Percentiles rank a stretch among this genome's conserved stretches.
phyloP scores from a whole-genome alignment of 2,113 vertebrate species.

The Typhlomys cinereus region DNA sequence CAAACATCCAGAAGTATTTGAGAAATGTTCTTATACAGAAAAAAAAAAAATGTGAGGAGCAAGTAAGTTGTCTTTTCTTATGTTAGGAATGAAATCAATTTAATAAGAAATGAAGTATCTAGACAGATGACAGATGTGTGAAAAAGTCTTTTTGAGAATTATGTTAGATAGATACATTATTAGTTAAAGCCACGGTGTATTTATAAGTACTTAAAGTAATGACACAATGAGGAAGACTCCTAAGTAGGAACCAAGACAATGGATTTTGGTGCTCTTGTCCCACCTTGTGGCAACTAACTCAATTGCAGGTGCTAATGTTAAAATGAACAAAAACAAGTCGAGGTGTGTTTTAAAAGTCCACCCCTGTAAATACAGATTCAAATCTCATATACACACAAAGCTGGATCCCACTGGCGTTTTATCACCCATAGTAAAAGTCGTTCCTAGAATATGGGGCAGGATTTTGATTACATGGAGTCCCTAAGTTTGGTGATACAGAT shows the following conservation, averaged over 20 bases:
- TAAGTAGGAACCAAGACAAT: background rate
- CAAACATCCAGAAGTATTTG: background rate
- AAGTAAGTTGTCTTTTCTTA: background rate
- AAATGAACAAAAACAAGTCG: background rate
- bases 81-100: conserved; percentile 11
- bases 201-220: conserved; percentile 7
- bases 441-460: background rate
- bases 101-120: conserved; percentile 6
- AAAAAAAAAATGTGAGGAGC: conserved; percentile 33
- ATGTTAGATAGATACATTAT: conserved; percentile 12
- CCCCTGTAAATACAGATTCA: background rate
- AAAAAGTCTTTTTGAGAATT: background rate
- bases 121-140: conserved; percentile 7
- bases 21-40: background rate
- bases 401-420: background rate
- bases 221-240: background rate
- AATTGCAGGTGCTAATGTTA: conserved; percentile 59
- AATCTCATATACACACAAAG: background rate
- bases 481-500: background rate
- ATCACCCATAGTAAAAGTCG: background rate
- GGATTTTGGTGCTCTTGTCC: background rate
- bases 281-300: background rate
- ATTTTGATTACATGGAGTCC: no score
- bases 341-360: conserved; percentile 6
- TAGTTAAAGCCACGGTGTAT: conserved; percentile 8